phyloP scores from a whole-genome alignment of 2,888 invertebrate species.

The Cacoxenus indagator region DNA sequence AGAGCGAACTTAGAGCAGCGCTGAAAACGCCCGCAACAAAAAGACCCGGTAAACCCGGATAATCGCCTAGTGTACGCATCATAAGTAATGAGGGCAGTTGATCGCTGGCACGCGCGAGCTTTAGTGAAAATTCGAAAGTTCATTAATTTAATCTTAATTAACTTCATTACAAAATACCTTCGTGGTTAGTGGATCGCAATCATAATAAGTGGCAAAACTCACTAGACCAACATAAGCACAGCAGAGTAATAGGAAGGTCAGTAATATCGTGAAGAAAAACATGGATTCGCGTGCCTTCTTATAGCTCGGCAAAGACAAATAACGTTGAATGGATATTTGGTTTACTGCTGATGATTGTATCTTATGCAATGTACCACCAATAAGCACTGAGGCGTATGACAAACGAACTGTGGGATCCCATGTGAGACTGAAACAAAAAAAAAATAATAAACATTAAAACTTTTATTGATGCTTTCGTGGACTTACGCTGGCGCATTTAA shows the following conservation, averaged over 20 bases:
- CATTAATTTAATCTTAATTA: not conserved
- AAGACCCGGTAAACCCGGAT: constrained; percentile 87
- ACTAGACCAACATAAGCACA: constrained; percentile 82
- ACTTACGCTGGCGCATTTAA: constrained; percentile 80
- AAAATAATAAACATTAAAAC: too few species aligned
- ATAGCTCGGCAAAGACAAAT: constrained; percentile 81
- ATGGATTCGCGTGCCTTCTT: constrained; percentile 78
- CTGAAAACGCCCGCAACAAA: constrained; percentile 93
- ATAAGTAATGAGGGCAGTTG: constrained; percentile 88
- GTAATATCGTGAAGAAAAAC: constrained; percentile 77
- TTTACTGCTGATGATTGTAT: constrained; percentile 83
- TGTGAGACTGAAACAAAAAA: constrained; percentile 76
- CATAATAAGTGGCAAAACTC: constrained; percentile 81
- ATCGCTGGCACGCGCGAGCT: constrained; percentile 81
- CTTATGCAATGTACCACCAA: constrained; percentile 85
- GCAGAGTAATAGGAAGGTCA: constrained; percentile 75
- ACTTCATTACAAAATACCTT: constrained; percentile 72
- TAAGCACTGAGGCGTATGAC: constrained; percentile 80
- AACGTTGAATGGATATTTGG: constrained; percentile 89
- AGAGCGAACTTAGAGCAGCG: constrained; percentile 87
- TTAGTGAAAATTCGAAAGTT: not conserved
- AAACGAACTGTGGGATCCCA: constrained; percentile 83
- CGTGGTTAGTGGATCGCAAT: constrained; percentile 84
- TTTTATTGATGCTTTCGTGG: not conserved
- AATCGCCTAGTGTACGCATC: constrained; percentile 83